Base-by-base conservation (phyloP, 92 coral and sea anemone species). In the Porites cylindrica region DNA sequence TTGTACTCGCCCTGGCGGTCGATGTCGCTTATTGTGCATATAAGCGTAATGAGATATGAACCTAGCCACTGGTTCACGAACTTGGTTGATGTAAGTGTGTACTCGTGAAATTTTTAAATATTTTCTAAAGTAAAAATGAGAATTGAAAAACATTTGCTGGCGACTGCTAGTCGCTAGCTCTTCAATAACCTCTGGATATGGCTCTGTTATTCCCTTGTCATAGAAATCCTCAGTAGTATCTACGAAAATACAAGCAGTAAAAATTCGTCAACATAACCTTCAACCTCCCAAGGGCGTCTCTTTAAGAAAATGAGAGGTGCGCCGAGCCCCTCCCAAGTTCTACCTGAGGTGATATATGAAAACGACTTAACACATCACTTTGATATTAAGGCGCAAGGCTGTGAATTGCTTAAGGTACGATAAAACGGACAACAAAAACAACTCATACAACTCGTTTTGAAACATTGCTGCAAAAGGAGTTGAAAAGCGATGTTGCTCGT, bases 61-160 rank as follows among this genome's bases (percentile, higher is more conserved):
- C 60, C 96, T 82, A 2, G 86, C 81, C 51, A 93, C 85, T 6
- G 96, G 96, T 7, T 93, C 83, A 38, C 96, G 94, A 8, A 93
- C 86, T 51, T 87, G 90, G 51, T 84, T 90, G 52, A 93, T 88
- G 66, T 93, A 93, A 0, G 96, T 88, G 72, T 93, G 94, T 8
- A 75, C 76, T 17, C 77, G 82, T 6, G 12, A 72, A 20, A 85
- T 62, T 70, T 80, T 29, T 12, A 91, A 83, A 76, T 88, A 58
- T 51, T 70, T 76, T 66, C 96, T 87, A 54, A 93, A 93, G 86
- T 84, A 93, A 76, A 93, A 93, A 82, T 93, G 96, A 13, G 92
- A 90, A 13, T 89, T 83, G 12, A 83, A 82, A 17, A 81, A 59
- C 16, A 84, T 53, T 68, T 60, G 61, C 50, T 60, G 70, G 11